Evolutionary conservation across 2,797 vertebrate genomes (phyloP), one percentile per base, ranked within the genome.

Genomic region (Eurystomus glaucurus): DNA sequence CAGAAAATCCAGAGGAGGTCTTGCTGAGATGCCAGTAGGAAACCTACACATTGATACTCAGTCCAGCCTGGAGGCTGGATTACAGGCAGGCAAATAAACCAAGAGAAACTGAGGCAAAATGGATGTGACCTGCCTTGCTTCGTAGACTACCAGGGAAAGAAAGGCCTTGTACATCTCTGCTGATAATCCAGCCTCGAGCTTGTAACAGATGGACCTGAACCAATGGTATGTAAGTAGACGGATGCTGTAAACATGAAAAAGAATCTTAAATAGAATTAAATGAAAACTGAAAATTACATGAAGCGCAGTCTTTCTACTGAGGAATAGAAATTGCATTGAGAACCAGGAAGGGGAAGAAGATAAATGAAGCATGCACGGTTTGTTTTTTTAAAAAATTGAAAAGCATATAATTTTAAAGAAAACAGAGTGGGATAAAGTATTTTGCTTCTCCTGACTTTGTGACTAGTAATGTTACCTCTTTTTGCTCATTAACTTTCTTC

Each of bases 401-500:
- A 92, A 91, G 4, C 35, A 61, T 69, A 9, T 37, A 13, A 39
- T 69, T 72, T 51, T 31, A 26, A 45, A 81, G 68, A 84, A 69
- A 83, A n/a, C 7, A 57, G 45, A 82, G 23, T 39, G 14, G 7
- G n/a, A 64, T 82, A 54, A 80, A 83, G 83, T 46, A 60, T 12
- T 85, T 90, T 85, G 9, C 14, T 79, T 84, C 10, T 85, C 21
- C 16, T 18, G 9, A 48, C 29, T 91, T 88, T 54, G 26, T 90
- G 69, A n/a, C n/a, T 93, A 43, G 23, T 61, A 28, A 29, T 57
- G 37, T 85, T 92, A 62, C 43, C n/a, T 89, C n/a, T 94, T 92
- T 37, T 41, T 89, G n/a, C 55, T 68, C 45, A 66, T 90, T 51
- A 69, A 3, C 69, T 84, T 93, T 69, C 48, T 58, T 84, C 33